Base-by-base conservation (phyloP, 2,113 vertebrate genomes). In the Amphiprion ocellaris region DNA sequence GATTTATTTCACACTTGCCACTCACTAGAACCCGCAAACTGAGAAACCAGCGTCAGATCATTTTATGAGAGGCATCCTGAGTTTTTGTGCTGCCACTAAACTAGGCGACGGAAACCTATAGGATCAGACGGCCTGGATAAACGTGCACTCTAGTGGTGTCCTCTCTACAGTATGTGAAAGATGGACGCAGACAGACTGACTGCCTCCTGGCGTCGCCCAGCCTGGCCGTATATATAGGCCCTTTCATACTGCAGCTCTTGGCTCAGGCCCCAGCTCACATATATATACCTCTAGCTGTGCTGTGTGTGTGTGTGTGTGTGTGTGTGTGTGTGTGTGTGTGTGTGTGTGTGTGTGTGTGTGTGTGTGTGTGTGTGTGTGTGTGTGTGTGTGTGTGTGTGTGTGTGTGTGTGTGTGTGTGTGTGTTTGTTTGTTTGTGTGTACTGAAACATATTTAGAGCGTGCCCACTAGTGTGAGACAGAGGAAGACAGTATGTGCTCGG, bases 191-290 rank as follows among this genome's bases (percentile, higher is more conserved):
- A 77, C 81, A 70, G 68, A 58, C 62, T 11, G 82, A 58, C 73
- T 1, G 55, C 50, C 75, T 77, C 50, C 78, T 89, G 88, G 88
- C 86, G 88, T 87, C 87, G 6, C 64, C 63, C 55, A 56, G 83
- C 79, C 83, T 71, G 69, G 59, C n/a, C 19, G 15, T 85, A 76
- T 83, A 82, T 84, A 82, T 65, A 67, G 79, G 77, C 70, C 70
- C 85, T 91, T 91, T 90, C 82, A 90, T 87, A 24, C 69, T 44
- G 68, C 66, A 53, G 26, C 17, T 33, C 49, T 81, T 69, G 71
- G 83, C 70, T 49, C 8, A 16, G 47, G 54, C n/a, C 58, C 61
- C 78, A 75, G 74, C 70, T 68, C 52, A 73, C 68, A 74, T 80
- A 76, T 80, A 76, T 30, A 30, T 33, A 80, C 70, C 19, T 61